Conservation (phyloP, 2,797 vertebrate genomes). For the Leuciscus waleckii region DNA sequence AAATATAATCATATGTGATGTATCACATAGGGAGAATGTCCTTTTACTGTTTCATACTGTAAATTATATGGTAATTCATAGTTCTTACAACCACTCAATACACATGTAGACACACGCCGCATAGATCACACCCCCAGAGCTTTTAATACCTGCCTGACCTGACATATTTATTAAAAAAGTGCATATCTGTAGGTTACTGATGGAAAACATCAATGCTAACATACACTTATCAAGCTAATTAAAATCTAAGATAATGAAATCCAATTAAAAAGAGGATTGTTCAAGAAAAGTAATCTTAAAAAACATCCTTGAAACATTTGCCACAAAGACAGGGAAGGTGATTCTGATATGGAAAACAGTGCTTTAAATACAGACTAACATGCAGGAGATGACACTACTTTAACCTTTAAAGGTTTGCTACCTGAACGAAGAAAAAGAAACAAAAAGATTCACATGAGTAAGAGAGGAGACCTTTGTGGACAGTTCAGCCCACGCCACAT, state of each 20-base stretch:
- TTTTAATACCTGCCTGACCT: conserved; percentile 51
- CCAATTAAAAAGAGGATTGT: conserved; percentile 61
- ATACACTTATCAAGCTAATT: conserved; percentile 61
- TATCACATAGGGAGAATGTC: background rate
- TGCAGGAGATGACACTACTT: conserved; percentile 11
- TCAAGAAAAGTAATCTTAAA: conserved; percentile 56
- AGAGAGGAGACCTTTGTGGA: conserved; percentile 55
- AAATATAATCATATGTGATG: too few relatives aligned
- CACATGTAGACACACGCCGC: conserved; percentile 22
- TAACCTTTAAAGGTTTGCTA: conserved; percentile 51
- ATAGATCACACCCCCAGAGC: background rate
- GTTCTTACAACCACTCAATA: background rate
- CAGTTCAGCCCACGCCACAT: conserved; percentile 29
- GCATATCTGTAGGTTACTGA: conserved; percentile 47
- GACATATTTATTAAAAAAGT: conserved; percentile 53
- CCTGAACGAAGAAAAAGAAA: conserved; percentile 8
- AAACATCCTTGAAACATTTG: conserved; percentile 56
- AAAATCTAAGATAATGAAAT: conserved; percentile 60
- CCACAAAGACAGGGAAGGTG: conserved; percentile 48
- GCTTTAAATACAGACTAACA: conserved; percentile 40
- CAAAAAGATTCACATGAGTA: conserved; percentile 54
- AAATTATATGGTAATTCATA: background rate
- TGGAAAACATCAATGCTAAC: conserved; percentile 58
- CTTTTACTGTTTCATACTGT: background rate
- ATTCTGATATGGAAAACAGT: conserved; percentile 46